Conservation (phyloP, 2,113 vertebrate species). For the Pygoscelis antarcticus region DNA sequence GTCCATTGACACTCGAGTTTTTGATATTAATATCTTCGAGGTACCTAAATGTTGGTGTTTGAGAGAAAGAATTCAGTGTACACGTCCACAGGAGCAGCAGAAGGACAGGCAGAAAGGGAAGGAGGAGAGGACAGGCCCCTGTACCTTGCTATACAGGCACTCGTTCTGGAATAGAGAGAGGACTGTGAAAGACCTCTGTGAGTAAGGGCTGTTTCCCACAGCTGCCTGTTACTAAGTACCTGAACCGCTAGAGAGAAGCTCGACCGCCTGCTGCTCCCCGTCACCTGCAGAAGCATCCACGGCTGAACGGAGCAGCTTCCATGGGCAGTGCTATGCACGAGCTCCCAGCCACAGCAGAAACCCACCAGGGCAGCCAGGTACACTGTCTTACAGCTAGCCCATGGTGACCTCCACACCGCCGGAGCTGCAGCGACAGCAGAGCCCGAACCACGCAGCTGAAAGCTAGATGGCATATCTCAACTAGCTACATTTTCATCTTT, state of each 20-base stretch:
- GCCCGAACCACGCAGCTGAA: neutral
- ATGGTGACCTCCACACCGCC: neutral
- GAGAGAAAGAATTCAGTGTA: neutral
- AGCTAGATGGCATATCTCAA: neutral
- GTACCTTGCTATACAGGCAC: neutral
- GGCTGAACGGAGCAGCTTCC: neutral
- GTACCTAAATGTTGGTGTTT: neutral
- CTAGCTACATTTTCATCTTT: neutral
- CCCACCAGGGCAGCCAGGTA: neutral
- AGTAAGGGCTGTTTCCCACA: neutral
- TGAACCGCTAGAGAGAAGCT: neutral
- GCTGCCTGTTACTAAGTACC: neutral
- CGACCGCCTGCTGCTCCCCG: fast-evolving
- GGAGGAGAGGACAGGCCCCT: neutral
- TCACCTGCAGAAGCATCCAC: neutral
- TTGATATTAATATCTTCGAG: neutral
- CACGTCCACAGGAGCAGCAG: neutral
- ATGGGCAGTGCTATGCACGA: fast-evolving
- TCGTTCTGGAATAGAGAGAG: neutral
- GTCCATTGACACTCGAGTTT: neutral
- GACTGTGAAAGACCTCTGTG: neutral
- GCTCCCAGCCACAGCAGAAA: neutral
- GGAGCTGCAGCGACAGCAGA: neutral
- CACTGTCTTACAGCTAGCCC: neutral
- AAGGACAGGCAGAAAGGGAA: neutral